Base-by-base conservation (phyloP, 2,888 invertebrate species). In the Clivina fossor region DNA sequence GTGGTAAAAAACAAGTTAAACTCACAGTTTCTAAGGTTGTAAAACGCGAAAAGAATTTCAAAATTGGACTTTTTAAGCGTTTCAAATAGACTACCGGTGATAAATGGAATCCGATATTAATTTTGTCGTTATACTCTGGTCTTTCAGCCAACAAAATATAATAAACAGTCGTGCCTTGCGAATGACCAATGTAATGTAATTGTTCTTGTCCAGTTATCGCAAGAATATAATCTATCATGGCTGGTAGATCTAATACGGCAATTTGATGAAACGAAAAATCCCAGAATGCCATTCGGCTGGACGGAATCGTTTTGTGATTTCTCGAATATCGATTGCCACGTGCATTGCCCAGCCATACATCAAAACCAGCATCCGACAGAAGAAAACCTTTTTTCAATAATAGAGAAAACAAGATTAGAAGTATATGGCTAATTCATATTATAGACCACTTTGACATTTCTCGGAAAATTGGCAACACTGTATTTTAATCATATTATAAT, bases 331-430 rank as follows among this genome's bases (percentile, higher is more conserved):
- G 70, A 64, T 81, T 82, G 16, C 82, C 82, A 26, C 82, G 71
- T 56, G 76, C 76, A 65, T 82, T 83, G 13, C 80, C 82, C 48
- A 83, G 65, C 81, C 81, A 83, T 3, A 75, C 73, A 37, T 75
- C 74, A 60, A 71, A 74, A 11, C 72, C 72, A 5, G 63, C 62
- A 46, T 75, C 73, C 2, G 73, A 74, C 47, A 75, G 62, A n/a
- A 69, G 59, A 49, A 71, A 74, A 2, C 67, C 74, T 74, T n/a
- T n/a, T n/a, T n/a, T n/a, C n/a, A n/a, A n/a, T n/a, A n/a, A n/a
- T n/a, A n/a, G n/a, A n/a, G n/a, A n/a, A n/a, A n/a, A n/a, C n/a
- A n/a, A n/a, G n/a, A n/a, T n/a, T n/a, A n/a, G n/a, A n/a, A n/a
- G n/a, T n/a, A n/a, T n/a, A n/a, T n/a, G n/a, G n/a, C n/a, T n/a